A percentile compares a stretch with the other conserved stretches of the same genome.
Evolutionary conservation across 1,140 invertebrate genomes (phyloP).

Genomic region (Drosophila grimshawi): DNA sequence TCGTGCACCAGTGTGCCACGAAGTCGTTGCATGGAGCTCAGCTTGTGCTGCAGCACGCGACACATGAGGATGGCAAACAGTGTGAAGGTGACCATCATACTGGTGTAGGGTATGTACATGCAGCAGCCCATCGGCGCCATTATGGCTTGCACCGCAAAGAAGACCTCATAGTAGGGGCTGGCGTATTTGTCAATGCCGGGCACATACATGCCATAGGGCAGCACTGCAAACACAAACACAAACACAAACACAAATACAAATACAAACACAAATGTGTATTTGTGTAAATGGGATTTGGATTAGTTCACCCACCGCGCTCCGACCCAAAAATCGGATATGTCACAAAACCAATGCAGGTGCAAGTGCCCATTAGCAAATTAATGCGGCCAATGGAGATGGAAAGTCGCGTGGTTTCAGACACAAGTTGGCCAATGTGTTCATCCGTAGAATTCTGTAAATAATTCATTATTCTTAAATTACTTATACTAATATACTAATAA

Average conservation of each 20-base stretch:
- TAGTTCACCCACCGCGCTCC: conserved; percentile 50
- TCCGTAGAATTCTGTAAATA: conserved; percentile 41
- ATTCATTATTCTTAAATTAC: background rate
- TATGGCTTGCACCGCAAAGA: conserved; percentile 72
- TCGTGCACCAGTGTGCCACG: conserved; percentile 24
- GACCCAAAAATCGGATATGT: conserved; percentile 75
- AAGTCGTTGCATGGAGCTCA: conserved; percentile 48
- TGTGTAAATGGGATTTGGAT: too few relatives aligned
- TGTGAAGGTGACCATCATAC: conserved; percentile 75
- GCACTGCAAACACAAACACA: conserved; percentile 37
- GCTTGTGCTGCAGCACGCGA: conserved; percentile 63
- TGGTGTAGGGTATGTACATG: conserved; percentile 79
- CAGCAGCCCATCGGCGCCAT: conserved; percentile 80
- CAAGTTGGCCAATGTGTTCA: conserved; percentile 27
- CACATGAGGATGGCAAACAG: conserved; percentile 76
- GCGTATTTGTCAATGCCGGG: conserved; percentile 70
- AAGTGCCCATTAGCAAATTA: conserved; percentile 70
- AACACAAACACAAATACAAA: conserved; percentile 1
- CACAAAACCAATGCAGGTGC: conserved; percentile 70
- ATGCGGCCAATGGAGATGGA: conserved; percentile 63
- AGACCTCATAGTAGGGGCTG: conserved; percentile 70
- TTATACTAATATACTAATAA: too few relatives aligned
- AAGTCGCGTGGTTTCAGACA: conserved; percentile 54
- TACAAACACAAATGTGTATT: conserved; percentile 1
- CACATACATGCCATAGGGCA: conserved; percentile 77